These are phyloP conservation scores for Lerista edwardsae DNA, from an alignment of 2,797 vertebrate species.

Conservation along the genomic window DNA sequence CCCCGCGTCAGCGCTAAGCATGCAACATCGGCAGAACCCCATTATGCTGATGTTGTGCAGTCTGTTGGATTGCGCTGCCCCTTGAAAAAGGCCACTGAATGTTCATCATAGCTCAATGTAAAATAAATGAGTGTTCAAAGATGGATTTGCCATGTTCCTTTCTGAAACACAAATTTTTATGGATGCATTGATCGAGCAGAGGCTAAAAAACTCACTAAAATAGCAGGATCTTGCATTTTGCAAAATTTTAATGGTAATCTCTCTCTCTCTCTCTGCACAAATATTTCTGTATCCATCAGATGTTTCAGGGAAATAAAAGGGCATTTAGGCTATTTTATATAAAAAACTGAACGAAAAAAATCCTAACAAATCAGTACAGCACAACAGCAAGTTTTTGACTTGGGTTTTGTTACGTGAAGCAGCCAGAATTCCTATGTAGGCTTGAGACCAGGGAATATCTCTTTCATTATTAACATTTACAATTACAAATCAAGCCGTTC, in stretches of 20 bases:
- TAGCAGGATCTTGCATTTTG: not conserved
- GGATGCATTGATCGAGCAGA: not conserved
- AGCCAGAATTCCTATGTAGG: slow-evolving; percentile 42
- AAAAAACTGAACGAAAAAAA: not conserved
- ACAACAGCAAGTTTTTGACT: slow-evolving; percentile 31
- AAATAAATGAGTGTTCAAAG: not conserved
- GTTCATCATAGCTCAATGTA: not conserved
- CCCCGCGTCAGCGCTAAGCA: no score
- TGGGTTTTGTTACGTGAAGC: slow-evolving; percentile 43
- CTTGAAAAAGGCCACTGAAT: no score
- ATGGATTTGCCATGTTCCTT: not conserved
- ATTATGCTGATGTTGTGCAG: no score
- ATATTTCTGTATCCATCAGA: not conserved
- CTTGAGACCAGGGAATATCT: slow-evolving; percentile 48
- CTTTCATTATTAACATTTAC: slow-evolving; percentile 62
- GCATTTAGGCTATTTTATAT: slow-evolving; percentile 6
- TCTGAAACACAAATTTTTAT: not conserved
- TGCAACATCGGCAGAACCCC: no score
- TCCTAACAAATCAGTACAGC: slow-evolving; percentile 20
- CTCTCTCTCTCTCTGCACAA: not conserved
- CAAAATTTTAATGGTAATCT: slow-evolving; percentile 2
- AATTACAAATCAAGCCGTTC: slow-evolving; percentile 76
- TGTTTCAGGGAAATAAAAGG: slow-evolving; percentile 19
- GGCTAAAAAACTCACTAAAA: not conserved
- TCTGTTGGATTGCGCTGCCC: no score